Evolutionary conservation across 2,888 invertebrate species (phyloP).

Genomic region (Alsophila aescularia): DNA sequence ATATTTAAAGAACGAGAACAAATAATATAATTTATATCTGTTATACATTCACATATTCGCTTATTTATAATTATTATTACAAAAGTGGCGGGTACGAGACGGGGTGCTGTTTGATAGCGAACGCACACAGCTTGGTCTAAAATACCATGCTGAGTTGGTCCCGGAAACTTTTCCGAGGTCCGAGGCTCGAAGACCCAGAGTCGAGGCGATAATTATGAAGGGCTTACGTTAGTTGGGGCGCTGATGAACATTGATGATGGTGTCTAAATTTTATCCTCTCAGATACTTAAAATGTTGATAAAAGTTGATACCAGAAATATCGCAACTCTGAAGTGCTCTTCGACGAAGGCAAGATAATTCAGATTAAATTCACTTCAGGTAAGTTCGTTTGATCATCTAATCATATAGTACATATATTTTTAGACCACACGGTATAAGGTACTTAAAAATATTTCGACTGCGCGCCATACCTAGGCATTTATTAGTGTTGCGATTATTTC

Average conservation of each 20-base stretch:
- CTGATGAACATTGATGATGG: slow-evolving; percentile 1
- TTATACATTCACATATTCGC: slow-evolving; percentile 69
- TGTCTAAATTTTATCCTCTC: neutral
- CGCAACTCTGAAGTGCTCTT: too few relatives aligned
- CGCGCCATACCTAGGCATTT: too few relatives aligned
- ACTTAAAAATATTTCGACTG: too few relatives aligned
- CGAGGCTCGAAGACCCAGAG: slow-evolving; percentile 41
- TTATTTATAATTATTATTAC: slow-evolving; percentile 51
- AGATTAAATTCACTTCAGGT: too few relatives aligned
- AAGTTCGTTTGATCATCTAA: too few relatives aligned
- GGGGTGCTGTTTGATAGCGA: slow-evolving; percentile 34
- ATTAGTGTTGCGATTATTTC: too few relatives aligned
- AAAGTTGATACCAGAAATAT: neutral
- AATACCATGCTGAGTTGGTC: slow-evolving; percentile 49
- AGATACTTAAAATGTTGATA: neutral
- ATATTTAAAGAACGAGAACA: slow-evolving; percentile 74
- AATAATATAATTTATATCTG: slow-evolving; percentile 74
- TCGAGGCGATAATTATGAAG: slow-evolving; percentile 18
- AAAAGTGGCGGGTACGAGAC: slow-evolving; percentile 46
- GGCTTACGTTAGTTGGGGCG: slow-evolving; percentile 11
- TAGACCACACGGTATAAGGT: too few relatives aligned
- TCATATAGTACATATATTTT: too few relatives aligned
- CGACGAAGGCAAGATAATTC: too few relatives aligned
- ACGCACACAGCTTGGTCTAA: slow-evolving; percentile 18
- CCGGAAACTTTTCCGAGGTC: slow-evolving; percentile 27